Conservation (phyloP, 1,140 invertebrate genomes). For the silkworm (Bombyx mori) region ASM3026992v2 NC_085110.1:9085001-9085500, state of each 20-base stretch:
- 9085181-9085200: slow-evolving; percentile 79
- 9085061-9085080: slow-evolving; percentile 81
- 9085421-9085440: too few relatives aligned
- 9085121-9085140: slow-evolving; percentile 74
- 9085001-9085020: slow-evolving; percentile 76
- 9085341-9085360: too few relatives aligned
- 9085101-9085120: slow-evolving; percentile 77
- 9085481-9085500: too few relatives aligned
- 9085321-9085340: too few relatives aligned
- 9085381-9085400: too few relatives aligned
- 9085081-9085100: slow-evolving; percentile 81
- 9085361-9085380: too few relatives aligned
- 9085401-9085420: too few relatives aligned
- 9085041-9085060: slow-evolving; percentile 82
- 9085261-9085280: not conserved
- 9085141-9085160: slow-evolving; percentile 70
- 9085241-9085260: not conserved
- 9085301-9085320: too few relatives aligned
- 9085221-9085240: slow-evolving; percentile 72
- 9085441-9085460: too few relatives aligned
- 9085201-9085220: slow-evolving; percentile 78
- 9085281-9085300: too few relatives aligned
- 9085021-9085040: slow-evolving; percentile 81
- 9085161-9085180: slow-evolving; percentile 74
- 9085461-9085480: too few relatives aligned